phyloP scores from a whole-genome alignment of 2,113 vertebrate genomes.

The Trichomycterus rosablanca region DNA sequence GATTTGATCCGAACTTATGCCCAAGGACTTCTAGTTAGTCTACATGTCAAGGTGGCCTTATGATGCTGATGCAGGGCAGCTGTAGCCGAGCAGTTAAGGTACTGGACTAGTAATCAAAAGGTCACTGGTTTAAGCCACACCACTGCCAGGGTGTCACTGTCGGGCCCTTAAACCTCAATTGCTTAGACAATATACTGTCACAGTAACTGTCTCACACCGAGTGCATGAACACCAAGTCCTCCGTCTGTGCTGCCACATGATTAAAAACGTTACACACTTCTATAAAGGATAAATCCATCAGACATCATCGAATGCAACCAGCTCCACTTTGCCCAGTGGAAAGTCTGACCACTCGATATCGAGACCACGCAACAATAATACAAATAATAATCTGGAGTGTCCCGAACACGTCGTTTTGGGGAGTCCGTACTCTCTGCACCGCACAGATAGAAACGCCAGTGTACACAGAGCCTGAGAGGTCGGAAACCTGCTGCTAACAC shows the following conservation, averaged over 20 bases:
- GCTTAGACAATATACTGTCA: too few relatives aligned
- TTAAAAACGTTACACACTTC: neutral
- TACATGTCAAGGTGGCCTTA: too few relatives aligned
- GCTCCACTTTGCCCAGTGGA: neutral
- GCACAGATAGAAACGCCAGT: slow-evolving; percentile 32
- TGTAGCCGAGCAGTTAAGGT: too few relatives aligned
- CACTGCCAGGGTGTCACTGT: too few relatives aligned
- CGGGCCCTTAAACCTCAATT: too few relatives aligned
- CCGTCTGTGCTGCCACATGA: neutral
- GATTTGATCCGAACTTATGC: too few relatives aligned
- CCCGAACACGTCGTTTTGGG: neutral
- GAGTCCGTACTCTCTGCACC: slow-evolving; percentile 11
- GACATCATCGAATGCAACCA: neutral
- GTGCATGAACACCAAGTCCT: slow-evolving; percentile 19
- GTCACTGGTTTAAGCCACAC: too few relatives aligned
- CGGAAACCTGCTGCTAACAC: slow-evolving; percentile 5
- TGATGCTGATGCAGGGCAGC: too few relatives aligned
- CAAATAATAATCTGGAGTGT: slow-evolving; percentile 7
- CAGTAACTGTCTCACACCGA: too few relatives aligned
- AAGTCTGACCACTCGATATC: neutral
- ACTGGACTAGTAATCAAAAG: too few relatives aligned
- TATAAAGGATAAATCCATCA: too few relatives aligned
- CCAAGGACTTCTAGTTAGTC: too few relatives aligned
- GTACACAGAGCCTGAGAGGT: slow-evolving; percentile 36
- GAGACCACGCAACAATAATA: neutral